Evolutionary conservation across 2,113 vertebrate genomes (phyloP).

Genomic region (Microcebus jonahi): DNA sequence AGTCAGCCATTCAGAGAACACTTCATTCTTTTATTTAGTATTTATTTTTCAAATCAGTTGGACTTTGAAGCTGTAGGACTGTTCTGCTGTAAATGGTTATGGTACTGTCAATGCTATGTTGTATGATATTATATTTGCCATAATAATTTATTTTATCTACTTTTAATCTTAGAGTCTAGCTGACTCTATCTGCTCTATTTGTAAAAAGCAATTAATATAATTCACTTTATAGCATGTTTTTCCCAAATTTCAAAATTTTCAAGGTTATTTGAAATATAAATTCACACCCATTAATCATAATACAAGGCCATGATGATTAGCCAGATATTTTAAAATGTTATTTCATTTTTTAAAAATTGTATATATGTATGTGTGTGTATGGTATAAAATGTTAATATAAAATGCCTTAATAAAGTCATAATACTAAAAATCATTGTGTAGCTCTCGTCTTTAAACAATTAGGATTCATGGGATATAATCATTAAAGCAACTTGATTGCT

Average conservation of each 20-base stretch:
- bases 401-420: neutral
- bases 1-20: neutral
- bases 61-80: neutral
- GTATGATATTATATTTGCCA: neutral
- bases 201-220: neutral
- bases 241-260: neutral
- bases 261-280: conserved; percentile 14
- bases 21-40: too few relatives aligned
- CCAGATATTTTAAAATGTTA: neutral
- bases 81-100: neutral
- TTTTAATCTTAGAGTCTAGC: neutral
- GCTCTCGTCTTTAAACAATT: neutral
- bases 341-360: neutral
- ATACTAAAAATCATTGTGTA: neutral
- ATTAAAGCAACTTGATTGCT: neutral
- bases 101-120: neutral
- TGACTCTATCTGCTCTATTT: neutral
- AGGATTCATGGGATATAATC: neutral
- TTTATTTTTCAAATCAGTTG: neutral
- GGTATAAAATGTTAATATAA: conserved; percentile 1
- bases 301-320: neutral
- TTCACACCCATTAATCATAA: neutral
- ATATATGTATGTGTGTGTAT: neutral
- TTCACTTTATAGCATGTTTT: neutral
- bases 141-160: neutral